Base-by-base conservation (phyloP, 2,888 invertebrate genomes). In the Chorisops tibialis region DNA sequence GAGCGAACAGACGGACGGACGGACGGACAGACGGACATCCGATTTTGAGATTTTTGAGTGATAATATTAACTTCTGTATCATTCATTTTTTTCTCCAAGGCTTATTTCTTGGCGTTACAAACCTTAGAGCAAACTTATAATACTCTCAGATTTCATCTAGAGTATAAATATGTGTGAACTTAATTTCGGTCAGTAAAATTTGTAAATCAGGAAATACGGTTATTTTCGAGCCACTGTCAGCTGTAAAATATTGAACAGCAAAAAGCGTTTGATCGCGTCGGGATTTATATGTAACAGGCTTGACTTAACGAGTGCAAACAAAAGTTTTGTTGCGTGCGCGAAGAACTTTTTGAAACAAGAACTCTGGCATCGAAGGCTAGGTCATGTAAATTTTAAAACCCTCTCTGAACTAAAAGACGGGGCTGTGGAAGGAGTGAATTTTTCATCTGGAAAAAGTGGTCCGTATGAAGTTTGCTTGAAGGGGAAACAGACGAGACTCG, bases 351-450 rank as follows among this genome's bases (percentile, higher is more conserved):
- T 59, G 22, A 41, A 47, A 16, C 43, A 52, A 9, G 30, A 51
- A 39, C 47, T 68, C 14, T 69, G 69, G 68, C 69, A 69, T 47
- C 65, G 67, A n/a, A 63, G 70, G 43, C 51, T 70, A 37, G 68
- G 68, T 19, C 68, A 68, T 38, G 67, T 69, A 37, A 68, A 68
- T 54, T 49, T 39, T 14, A 59, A 62, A 19, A 64, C 64, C 35
- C 37, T 63, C n/a, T 39, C 16, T 2, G 60, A 62, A 61, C 56
- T 63, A 6, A 66, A 54, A 56, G 58, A 62, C 18, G 37, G 18
- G 14, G 45, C 47, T 24, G 7, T n/a, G 7, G 61, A 47, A 39
- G 16, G 69, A 50, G 65, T 59, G 38, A 64, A 59, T 50, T 47
- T 59, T 12, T 11, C 50, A 1, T 64, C 16, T 41, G 4, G 24